Evolutionary conservation across 2,113 vertebrate genomes (phyloP).

Genomic region (Carassius auratus): DNA sequence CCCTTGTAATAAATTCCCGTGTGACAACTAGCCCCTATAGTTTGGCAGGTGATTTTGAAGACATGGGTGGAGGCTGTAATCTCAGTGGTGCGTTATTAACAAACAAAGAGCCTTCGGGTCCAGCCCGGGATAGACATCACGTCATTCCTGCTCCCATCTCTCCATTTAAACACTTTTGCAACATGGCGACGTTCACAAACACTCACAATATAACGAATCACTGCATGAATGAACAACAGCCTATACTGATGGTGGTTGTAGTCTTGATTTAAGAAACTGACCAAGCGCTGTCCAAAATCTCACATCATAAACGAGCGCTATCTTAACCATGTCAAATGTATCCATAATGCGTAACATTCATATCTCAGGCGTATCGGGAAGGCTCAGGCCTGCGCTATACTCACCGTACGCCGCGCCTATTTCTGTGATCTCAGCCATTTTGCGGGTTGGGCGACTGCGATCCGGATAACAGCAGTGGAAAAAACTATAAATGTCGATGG

Average conservation of each 20-base stretch:
- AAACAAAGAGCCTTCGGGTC: slow-evolving; percentile 38
- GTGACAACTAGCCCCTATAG: neutral
- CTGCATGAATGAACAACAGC: neutral
- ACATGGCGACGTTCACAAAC: neutral
- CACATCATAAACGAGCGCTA: neutral
- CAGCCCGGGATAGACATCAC: slow-evolving; percentile 38
- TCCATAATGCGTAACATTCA: neutral
- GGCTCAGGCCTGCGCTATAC: slow-evolving; percentile 43
- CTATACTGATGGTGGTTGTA: neutral
- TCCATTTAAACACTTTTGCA: neutral
- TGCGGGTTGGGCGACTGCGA: slow-evolving; percentile 64
- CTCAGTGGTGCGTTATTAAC: slow-evolving; percentile 26
- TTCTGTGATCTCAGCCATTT: slow-evolving; percentile 82
- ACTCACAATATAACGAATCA: neutral
- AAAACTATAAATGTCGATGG: neutral
- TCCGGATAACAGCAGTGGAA: slow-evolving; percentile 25
- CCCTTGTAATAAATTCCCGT: neutral
- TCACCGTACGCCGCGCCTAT: slow-evolving; percentile 79
- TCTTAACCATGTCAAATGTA: neutral
- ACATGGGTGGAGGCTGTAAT: slow-evolving; percentile 33
- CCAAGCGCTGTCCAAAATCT: neutral
- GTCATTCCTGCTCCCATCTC: slow-evolving; percentile 27
- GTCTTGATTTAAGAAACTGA: neutral
- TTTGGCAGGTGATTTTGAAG: neutral
- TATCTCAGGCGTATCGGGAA: neutral